Evolutionary conservation across 2,888 invertebrate species (phyloP), one percentile per base, ranked within the genome.

Genomic region (Netelia melanura): DNA sequence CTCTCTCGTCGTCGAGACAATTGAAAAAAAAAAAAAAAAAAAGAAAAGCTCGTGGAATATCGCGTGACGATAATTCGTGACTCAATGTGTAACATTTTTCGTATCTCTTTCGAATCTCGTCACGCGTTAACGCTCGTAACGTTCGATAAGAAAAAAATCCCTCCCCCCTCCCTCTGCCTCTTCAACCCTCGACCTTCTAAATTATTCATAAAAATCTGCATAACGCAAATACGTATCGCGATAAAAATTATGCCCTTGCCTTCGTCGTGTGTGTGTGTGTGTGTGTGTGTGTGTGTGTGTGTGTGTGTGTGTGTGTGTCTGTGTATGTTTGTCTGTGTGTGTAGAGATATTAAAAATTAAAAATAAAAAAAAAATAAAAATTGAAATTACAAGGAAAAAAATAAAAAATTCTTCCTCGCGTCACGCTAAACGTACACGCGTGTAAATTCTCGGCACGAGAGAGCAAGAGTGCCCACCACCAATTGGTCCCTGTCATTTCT

Each of bases 401-500:
- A 48, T 0, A 48, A 11, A 48, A 48, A 48, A 10, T 48, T 6
- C 3, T 48, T 14, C 11, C 0, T 48, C 10, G 6, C 68, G 72
- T 72, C 44, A 23, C 61, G 21, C 21, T 21, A 44, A 38, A 72
- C 58, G 17, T n/a, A 61, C n/a, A 25, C 43, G 38, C 61, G 44
- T 43, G 23, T 72, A 8, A n/a, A 17, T 17, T 17, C 61, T 6
- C 25, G 43, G 61, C 44, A 64, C 56, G 61, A 44, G 64, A 30
- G 77, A 17, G 17, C n/a, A 38, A 43, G 44, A 70, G 54, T 23
- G 43, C 61, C 11, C 17, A 17, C 17, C 17, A 77, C 76, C 76
- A 72, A 84, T 81, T 71, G 84, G 71, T 77, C 54, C 78, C 52
- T 72, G 78, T 87, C 86, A 85, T 64, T 74, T 80, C 43, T 30